Base-by-base conservation (phyloP, 2,888 invertebrate genomes). In the Entomobrya multifasciata region DNA sequence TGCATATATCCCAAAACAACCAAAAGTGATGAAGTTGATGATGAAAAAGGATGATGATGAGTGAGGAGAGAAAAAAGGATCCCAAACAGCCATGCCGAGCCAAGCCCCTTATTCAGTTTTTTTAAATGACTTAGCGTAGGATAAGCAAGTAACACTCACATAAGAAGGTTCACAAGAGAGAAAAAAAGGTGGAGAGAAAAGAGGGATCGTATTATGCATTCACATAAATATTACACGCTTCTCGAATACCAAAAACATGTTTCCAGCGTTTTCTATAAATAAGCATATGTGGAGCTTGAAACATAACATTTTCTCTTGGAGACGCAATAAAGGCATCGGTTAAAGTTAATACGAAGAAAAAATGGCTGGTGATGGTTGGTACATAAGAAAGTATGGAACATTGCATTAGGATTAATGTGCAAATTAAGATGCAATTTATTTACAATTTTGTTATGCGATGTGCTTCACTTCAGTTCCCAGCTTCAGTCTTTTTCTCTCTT, bases 141-240 rank as follows among this genome's bases (percentile, higher is more conserved):
- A 79, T 79, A 65, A 65, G 79, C 79, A 60, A 62, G 78, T 78
- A 78, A 78, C 62, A 78, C 62, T 62, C 78, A 78, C 36, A 36
- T 36, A 8, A 36, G 36, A 36, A 36, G 17, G 30, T 27, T 25
- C 62, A 30, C n/a, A n/a, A n/a, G 25, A 30, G 62, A 36, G n/a
- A 30, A 57, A 22, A 52, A 52, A 36, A 55, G 25, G 44, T 13
- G 36, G 77, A 77, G 41, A n/a, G 41, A 65, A 36, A 36, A 55
- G 77, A 77, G 57, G 41, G 41, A 65, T 20, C 49, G 74, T 30
- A 62, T 60, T 77, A 77, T 77, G 77, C 65, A 79, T 79, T 79
- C 79, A 79, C 79, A 79, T 79, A 79, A 79, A 79, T 65, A 79
- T 62, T 47, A 79, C 79, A 79, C 79, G 79, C 79, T 79, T 47